phyloP scores from a whole-genome alignment of 2,797 vertebrate genomes.

The Diplodus sargus region DNA sequence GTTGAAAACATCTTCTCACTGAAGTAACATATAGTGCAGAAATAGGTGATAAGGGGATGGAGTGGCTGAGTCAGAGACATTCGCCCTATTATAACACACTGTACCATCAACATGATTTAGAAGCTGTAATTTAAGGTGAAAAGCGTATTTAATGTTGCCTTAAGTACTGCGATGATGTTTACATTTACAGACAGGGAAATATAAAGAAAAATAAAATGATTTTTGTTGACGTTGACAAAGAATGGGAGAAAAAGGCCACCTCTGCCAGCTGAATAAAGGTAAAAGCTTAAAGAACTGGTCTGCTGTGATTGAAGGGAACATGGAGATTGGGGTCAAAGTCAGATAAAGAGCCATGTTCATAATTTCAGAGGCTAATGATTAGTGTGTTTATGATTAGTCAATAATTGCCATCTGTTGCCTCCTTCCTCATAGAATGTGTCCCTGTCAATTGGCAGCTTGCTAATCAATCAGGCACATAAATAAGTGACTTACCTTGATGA shows the following conservation, averaged over 20 bases:
- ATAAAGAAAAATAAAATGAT: background rate
- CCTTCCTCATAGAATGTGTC: background rate
- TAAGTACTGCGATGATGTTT: background rate
- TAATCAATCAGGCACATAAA: conserved; percentile 38
- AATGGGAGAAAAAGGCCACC: background rate
- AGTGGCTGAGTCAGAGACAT: no score
- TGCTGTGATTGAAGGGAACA: background rate
- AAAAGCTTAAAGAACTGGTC: conserved; percentile 4
- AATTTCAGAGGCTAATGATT: conserved; percentile 65
- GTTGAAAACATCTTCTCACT: no score
- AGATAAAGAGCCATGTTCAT: conserved; percentile 33
- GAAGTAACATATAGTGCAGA: no score
- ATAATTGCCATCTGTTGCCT: conserved; percentile 15
- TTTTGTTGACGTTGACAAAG: background rate
- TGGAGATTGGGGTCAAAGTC: conserved; percentile 25
- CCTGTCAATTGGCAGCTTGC: conserved; percentile 29
- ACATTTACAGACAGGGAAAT: background rate
- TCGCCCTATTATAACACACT: no score
- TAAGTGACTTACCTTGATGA: conserved; percentile 24
- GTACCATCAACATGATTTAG: no score
- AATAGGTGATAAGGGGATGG: no score
- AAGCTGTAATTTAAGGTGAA: no score
- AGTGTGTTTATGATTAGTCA: conserved; percentile 49
- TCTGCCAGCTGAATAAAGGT: conserved; percentile 14
- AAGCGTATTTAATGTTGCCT: no score